Percentiles rank a stretch among this genome's conserved stretches.
These are phyloP conservation scores for Rhagoletis zephyria DNA, from an alignment of 1,140 invertebrate species.

Conservation along the genomic window DNA sequence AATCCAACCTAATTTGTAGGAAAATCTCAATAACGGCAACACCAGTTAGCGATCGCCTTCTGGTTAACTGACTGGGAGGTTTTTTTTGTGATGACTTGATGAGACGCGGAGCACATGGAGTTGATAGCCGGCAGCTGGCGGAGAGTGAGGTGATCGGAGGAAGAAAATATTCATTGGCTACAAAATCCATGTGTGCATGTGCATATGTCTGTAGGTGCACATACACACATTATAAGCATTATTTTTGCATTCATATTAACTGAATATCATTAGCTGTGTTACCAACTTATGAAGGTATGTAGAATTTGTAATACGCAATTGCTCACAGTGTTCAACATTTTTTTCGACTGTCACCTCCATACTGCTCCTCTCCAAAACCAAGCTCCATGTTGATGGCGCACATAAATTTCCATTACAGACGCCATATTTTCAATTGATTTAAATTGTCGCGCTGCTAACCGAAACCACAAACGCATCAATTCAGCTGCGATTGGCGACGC, in stretches of 20 bases:
- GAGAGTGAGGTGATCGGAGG: background rate
- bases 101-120: background rate
- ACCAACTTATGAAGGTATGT: too few relatives aligned
- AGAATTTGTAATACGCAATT: too few relatives aligned
- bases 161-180: too few relatives aligned
- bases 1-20: too few relatives aligned
- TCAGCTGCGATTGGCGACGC: background rate
- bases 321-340: too few relatives aligned
- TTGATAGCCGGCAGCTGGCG: background rate
- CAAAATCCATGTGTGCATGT: background rate
- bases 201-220: background rate
- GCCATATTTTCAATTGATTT: constrained; percentile 71
- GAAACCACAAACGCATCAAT: constrained; percentile 57
- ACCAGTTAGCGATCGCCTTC: background rate
- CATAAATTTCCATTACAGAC: constrained; percentile 70
- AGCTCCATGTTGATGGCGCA: background rate
- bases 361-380: too few relatives aligned
- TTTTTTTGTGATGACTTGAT: background rate
- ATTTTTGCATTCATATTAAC: too few relatives aligned
- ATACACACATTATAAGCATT: too few relatives aligned
- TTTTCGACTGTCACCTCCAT: too few relatives aligned
- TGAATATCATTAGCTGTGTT: too few relatives aligned
- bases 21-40: background rate
- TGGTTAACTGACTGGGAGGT: background rate
- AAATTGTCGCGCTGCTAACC: constrained; percentile 64